Evolutionary conservation across 1,140 invertebrate genomes (phyloP), one percentile per base, ranked within the genome.

Genomic region (Papilio polytes): DNA sequence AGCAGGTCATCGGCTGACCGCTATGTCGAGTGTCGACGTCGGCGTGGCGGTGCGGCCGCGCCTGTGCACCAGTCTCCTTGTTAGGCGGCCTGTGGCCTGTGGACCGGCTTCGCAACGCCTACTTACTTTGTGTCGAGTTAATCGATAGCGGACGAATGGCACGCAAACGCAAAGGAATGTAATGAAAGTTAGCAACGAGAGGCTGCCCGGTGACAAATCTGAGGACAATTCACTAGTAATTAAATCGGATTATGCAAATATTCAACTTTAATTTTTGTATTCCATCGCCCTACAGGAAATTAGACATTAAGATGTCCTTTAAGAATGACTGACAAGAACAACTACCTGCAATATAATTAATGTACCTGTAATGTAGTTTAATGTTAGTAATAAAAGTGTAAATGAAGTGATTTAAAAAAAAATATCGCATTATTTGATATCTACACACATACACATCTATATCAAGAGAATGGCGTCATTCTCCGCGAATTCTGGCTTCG

Each of bases 1-100:
- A 90, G 87, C 91, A 88, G 91, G 92, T 92, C 92, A 93, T 88
- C 91, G 90, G 85, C 86, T 90, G 85, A 91, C 90, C 89, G 89
- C 89, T 90, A 88, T 83, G 83, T 85, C 81, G 85, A 83, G 53
- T 56, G 53, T 56, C 83, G 81, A 80, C 46, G 76, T 83, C 83
- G 83, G 84, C 84, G 83, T 85, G 85, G 83, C 86, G 80, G 79
- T 36, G 26, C 63, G 63, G 82, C 86, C 85, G 82, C 88, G 83
- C 87, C 86, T 83, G 82, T 41, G 46, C 73, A 84, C 82, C 82
- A 74, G 66, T 88, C 84, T 87, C 85, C 86, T 84, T 86, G 83
- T 90, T 86, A 87, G 86, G 84, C 83, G 80, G 83, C 85, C 84
- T 84, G 80, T 85, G 80, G 84, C 85, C 83, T 83, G 80, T 88